Evolutionary conservation across 1,140 invertebrate species (phyloP), one percentile per base, ranked within the genome.

Genomic region (Drosophila serrata): DNA sequence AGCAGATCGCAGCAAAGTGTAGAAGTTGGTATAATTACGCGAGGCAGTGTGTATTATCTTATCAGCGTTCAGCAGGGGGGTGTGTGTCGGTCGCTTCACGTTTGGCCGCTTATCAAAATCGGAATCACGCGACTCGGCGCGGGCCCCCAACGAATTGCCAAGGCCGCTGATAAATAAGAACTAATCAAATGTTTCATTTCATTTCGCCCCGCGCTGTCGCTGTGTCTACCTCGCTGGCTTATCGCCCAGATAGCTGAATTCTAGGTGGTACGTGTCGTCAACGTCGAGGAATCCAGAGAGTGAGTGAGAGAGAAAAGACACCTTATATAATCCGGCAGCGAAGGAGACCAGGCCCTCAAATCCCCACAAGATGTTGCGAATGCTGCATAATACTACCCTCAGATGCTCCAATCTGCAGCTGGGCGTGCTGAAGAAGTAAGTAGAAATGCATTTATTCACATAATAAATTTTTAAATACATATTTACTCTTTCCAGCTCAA

Each of bases 81-180:
- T 37, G 84, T 81, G 85, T 88, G 80, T 82, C 75, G 46, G 35
- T 33, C 24, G 39, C 46, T 69, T 57, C 84, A 88, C 81, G 84
- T 90, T 88, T 90, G 73, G 73, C 64, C 55, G 72, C 85, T 88
- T 88, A 88, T 88, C 84, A 87, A 80, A 77, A 79, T 90, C 85
- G 80, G 74, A 74, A 80, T 65, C 76, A 88, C 85, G 84, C 80
- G 85, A 80, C 63, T 67, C 31, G 24, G 1, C n/a, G 62, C 62
- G 46, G 58, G 58, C 75, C 82, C 82, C 80, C 76, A 74, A 81
- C 60, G 73, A 81, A 67, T 43, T 58, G 46, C 67, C 85, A 88
- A 88, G 84, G 84, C 68, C 88, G 68, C 29, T 59, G 56, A 87
- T 74, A 88, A 82, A 76, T 75, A 60, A 74, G 53, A 67, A 61